Conservation (phyloP, 1,140 invertebrate species). For the Caenorhabditis remanei region DNA sequence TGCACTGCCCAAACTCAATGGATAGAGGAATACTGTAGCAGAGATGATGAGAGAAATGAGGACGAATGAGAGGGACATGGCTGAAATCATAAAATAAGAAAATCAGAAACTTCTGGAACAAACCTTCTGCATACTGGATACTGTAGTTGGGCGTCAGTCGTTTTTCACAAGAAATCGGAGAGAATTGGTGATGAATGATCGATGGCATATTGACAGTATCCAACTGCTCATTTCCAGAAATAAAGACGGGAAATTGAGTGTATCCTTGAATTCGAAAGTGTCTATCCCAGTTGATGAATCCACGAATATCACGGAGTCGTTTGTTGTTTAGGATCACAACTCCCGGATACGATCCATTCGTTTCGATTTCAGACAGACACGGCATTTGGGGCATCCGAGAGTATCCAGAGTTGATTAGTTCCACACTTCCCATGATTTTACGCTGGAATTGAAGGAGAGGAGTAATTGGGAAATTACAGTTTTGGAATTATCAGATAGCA, state of each 20-base stretch:
- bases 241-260: background rate
- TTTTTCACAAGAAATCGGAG: conserved; percentile 6
- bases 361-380: background rate
- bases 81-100: background rate
- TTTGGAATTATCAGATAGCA: background rate
- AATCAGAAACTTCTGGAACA: background rate
- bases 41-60: background rate
- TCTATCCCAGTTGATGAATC: conserved; percentile 36
- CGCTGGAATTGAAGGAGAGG: background rate
- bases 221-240: conserved; percentile 22
- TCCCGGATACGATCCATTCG: background rate
- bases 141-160: background rate
- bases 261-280: background rate
- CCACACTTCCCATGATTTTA: background rate
- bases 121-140: conserved; percentile 11
- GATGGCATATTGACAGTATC: conserved; percentile 21
- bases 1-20: background rate
- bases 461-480: background rate
- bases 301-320: conserved; percentile 17
- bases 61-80: background rate
- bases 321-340: conserved; percentile 26
- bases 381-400: conserved; percentile 9
- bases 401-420: background rate
- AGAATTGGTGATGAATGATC: background rate
- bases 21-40: background rate